phyloP scores from a whole-genome alignment of 2,888 invertebrate genomes.

The Andrena trimmerana region DNA sequence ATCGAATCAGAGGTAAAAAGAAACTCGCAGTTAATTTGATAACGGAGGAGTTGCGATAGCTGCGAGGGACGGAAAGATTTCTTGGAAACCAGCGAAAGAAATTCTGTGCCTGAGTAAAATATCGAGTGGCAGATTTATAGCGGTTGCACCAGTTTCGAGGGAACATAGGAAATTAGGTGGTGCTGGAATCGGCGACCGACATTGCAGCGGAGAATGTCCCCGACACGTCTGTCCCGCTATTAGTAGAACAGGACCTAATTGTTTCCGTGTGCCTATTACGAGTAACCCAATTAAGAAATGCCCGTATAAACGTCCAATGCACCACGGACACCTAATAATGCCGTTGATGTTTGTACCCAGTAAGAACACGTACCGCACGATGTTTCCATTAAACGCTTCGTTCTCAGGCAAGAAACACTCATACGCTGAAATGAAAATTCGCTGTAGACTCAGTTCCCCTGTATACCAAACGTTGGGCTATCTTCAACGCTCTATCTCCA shows the following conservation, averaged over 20 bases:
- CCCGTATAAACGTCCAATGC: slow-evolving; percentile 34
- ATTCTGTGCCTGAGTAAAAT: not conserved
- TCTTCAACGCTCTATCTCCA: not conserved
- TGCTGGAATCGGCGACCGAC: slow-evolving; percentile 11
- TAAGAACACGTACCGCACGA: slow-evolving; percentile 4
- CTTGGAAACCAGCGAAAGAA: too few relatives aligned
- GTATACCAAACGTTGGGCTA: not conserved
- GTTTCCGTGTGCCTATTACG: slow-evolving; percentile 50
- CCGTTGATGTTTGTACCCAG: not conserved
- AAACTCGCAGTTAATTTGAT: too few relatives aligned
- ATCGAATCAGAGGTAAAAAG: too few relatives aligned
- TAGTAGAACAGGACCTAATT: slow-evolving; percentile 46
- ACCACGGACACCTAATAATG: slow-evolving; percentile 34
- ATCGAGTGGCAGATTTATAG: not conserved
- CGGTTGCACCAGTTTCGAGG: not conserved
- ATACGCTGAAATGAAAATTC: not conserved
- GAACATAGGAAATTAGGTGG: slow-evolving; percentile 19
- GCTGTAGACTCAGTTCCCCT: not conserved
- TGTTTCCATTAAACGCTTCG: not conserved
- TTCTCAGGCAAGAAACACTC: not conserved
- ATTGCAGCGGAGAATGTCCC: slow-evolving; percentile 21
- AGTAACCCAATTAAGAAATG: slow-evolving; percentile 58
- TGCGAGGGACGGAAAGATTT: too few relatives aligned
- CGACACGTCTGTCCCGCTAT: slow-evolving; percentile 27
- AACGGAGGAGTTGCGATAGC: too few relatives aligned